A percentile compares a stretch with the other conserved stretches of the same genome.
Evolutionary conservation across 2,113 vertebrate species (phyloP).

Genomic region (Pleuronectes platessa): DNA sequence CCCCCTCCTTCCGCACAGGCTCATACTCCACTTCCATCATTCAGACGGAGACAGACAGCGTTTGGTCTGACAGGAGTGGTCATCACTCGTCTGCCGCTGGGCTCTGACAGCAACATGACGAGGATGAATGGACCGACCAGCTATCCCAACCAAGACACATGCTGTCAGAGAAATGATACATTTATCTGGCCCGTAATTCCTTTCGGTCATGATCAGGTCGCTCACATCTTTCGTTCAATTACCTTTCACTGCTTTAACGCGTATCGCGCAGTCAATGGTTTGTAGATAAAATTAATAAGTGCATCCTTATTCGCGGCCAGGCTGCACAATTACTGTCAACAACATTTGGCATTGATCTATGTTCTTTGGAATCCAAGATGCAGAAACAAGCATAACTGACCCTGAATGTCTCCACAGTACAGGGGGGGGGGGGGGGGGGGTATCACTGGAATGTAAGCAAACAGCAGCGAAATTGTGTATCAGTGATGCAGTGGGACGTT

Average conservation of each 20-base stretch:
- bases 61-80: conserved; percentile 71
- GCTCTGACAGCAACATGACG: conserved; percentile 81
- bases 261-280: not conserved
- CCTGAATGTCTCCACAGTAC: conserved; percentile 32
- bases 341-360: not conserved
- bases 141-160: conserved; percentile 54
- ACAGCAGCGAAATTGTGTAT: conserved; percentile 60
- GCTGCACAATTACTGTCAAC: conserved; percentile 2
- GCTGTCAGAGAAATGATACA: conserved; percentile 49
- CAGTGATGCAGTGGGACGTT: conserved; percentile 67
- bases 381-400: not conserved
- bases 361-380: not conserved
- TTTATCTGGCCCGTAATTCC: conserved; percentile 58
- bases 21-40: conserved; percentile 76
- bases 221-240: not conserved
- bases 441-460: conserved; percentile 59
- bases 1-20: conserved; percentile 62
- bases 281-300: not conserved
- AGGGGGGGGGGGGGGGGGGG: conserved; percentile 22
- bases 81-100: conserved; percentile 76
- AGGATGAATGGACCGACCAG: conserved; percentile 74
- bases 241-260: not conserved
- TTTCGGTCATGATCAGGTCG: conserved; percentile 33
- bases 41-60: conserved; percentile 70
- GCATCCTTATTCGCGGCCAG: not conserved